Evolutionary conservation across 2,113 vertebrate species (phyloP), one percentile per base, ranked within the genome.

Genomic region (Oncorhynchus nerka): DNA sequence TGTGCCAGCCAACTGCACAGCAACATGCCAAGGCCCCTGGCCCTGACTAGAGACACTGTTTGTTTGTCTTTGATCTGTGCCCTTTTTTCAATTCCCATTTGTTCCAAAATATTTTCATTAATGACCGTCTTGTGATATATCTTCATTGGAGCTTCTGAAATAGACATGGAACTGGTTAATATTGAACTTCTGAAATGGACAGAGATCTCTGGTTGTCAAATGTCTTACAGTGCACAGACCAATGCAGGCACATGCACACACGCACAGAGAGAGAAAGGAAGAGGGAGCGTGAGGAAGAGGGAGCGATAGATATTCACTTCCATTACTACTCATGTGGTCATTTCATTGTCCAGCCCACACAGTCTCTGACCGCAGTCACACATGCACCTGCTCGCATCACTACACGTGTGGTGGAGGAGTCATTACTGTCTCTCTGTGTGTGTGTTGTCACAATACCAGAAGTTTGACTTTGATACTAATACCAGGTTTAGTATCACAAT

Each of bases 1-100:
- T 67, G 65, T 30, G 65, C 65, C 65, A 64, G 75, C 22, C 1
- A 80, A 59, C 81, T 72, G 70, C 78, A 55, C 69, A 73, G 71
- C 74, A 71, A 80, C 77, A 80, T 19, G 68, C 71, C 74, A 7
- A 20, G 26, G n/a, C 45, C 13, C 39, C 39, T 45, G 39, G 39
- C 39, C 51, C 16, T 64, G 32, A 48, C n/a, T 51, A 9, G 3
- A 20, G 45, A 5, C 12, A 77, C 6, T 69, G 68, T 1, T 32
- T 59, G 57, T 39, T 4, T 71, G 7, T 8, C 66, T 24, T 4
- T 67, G 24, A 26, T 28, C 24, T 67, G 9, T 28, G 26, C 65
- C 65, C 26, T 26, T 64, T 26, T 64, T n/a, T 64, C 24, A 22
- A 26, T 13, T 64, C 11, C n/a, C 20, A 64, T 24, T 64, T 64